Base-by-base conservation (phyloP, 2,888 invertebrate species). In the Dicyrtoma fusca region DNA sequence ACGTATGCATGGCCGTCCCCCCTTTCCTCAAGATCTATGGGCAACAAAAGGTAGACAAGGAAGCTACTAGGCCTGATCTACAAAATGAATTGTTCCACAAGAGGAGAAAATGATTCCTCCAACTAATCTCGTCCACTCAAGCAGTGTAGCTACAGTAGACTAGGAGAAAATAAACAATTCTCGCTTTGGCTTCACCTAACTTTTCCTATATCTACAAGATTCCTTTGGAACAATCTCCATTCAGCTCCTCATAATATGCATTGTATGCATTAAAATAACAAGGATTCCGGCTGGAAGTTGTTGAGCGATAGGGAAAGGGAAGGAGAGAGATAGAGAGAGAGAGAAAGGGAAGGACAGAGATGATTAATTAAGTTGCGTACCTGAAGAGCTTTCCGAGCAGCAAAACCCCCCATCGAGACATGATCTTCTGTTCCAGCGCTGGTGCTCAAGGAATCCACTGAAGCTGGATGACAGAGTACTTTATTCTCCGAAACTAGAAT, bases 381-480 rank as follows among this genome's bases (percentile, higher is more conserved):
- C 76, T 84, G 84, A 23, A 89, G 83, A 13, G 87, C 86, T 82
- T 89, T 89, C 75, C 89, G 82, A 1, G 89, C 89, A 0, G 89
- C 84, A 82, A 87, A 89, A 11, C 88, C 88, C 17, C 89, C 89
- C 89, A 89, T 89, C 11, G 88, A 88, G 53, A 89, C 89, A 82
- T 90, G 89, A 82, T 89, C 89, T 82, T 89, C 89, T 34, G 88
- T 88, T 11, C 88, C 88, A 23, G 88, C 89, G 79, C 88, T 88
- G 0, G 89, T 90, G 59, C 88, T 87, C 76, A 89, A 83, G 25
- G 88, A 88, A 82, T 89, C 89, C 26, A 88, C 88, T 1, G 88
- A 88, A 0, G 89, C 86, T 1, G 89, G 89, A 82, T 89, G 89
- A 79, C 89, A 89, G 23, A 89, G 82, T 1, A 88, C 88, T 81